phyloP scores from a whole-genome alignment of 2,113 vertebrate species.

The Zingel zingel region DNA sequence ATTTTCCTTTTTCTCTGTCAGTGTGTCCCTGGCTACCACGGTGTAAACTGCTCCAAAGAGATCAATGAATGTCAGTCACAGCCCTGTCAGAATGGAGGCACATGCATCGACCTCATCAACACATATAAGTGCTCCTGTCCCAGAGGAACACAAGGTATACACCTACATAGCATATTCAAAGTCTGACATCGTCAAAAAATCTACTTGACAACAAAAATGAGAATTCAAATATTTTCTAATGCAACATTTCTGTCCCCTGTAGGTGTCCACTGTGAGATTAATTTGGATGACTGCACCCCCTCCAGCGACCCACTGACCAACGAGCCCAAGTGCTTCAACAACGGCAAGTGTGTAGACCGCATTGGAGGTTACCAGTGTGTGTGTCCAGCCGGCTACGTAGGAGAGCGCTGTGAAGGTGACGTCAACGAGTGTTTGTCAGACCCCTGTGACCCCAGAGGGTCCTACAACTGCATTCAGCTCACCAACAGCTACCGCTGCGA shows the following conservation, averaged over 20 bases:
- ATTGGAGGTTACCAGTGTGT: slow-evolving; percentile 94
- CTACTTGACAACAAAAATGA: not conserved
- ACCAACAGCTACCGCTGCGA: slow-evolving; percentile 96
- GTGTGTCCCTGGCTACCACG: slow-evolving; percentile 91
- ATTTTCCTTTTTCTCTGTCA: slow-evolving; percentile 15
- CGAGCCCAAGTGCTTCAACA: slow-evolving; percentile 97
- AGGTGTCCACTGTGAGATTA: slow-evolving; percentile 98
- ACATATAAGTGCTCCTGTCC: slow-evolving; percentile 99
- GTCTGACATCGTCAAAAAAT: not conserved
- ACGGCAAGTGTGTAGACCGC: slow-evolving; percentile 92
- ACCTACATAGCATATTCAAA: not conserved
- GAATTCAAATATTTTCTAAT: slow-evolving; percentile 6
- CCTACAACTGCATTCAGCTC: slow-evolving; percentile 97
- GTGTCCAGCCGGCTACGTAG: slow-evolving; percentile 94
- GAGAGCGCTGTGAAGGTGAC: slow-evolving; percentile 96
- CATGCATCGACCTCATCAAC: slow-evolving; percentile 97
- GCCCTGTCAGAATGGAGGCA: slow-evolving; percentile 96
- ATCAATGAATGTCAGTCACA: slow-evolving; percentile 97
- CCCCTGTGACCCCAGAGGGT: slow-evolving; percentile 93
- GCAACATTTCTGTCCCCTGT: not conserved
- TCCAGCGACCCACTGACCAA: slow-evolving; percentile 87
- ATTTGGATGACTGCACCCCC: slow-evolving; percentile 95
- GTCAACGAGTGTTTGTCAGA: slow-evolving; percentile 98
- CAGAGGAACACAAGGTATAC: slow-evolving; percentile 94
- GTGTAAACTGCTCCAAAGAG: slow-evolving; percentile 95